phyloP scores from a whole-genome alignment of 2,113 vertebrate genomes.

The Alligator mississippiensis region DNA sequence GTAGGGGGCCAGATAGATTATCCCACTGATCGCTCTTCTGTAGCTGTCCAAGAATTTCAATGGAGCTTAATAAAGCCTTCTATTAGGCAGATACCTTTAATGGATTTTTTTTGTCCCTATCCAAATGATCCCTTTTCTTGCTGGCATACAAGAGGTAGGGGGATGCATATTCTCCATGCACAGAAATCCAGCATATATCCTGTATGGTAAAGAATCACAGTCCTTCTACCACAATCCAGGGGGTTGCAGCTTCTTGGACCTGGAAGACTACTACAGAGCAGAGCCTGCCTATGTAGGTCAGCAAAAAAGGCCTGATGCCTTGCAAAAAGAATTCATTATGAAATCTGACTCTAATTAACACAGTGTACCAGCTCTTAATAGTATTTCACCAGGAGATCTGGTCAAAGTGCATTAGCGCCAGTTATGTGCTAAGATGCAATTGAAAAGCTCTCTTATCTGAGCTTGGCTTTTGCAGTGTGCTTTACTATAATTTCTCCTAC shows the following conservation, averaged over 20 bases:
- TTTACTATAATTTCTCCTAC: constrained; percentile 20
- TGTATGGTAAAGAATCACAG: fast-evolving
- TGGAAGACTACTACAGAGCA: background rate
- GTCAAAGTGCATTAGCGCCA: constrained; percentile 55
- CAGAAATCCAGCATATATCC: constrained; percentile 9
- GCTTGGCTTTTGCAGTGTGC: constrained; percentile 36
- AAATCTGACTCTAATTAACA: constrained; percentile 68
- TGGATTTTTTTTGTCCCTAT: background rate
- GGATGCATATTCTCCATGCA: background rate
- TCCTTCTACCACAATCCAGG: background rate
- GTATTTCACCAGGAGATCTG: constrained; percentile 64
- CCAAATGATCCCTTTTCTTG: constrained; percentile 19
- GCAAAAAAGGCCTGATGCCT: constrained; percentile 24
- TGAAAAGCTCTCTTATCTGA: constrained; percentile 31
- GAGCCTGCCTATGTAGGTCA: constrained; percentile 54
- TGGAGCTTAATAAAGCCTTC: constrained; percentile 36
- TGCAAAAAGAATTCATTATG: constrained; percentile 63
- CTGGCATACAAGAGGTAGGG: background rate
- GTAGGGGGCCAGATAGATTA: constrained; percentile 36
- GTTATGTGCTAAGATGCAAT: constrained; percentile 43
- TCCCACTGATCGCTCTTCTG: background rate
- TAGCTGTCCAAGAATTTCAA: constrained; percentile 40
- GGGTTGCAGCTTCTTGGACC: constrained; percentile 52
- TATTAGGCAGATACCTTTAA: background rate
- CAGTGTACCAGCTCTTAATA: constrained; percentile 22